Evolutionary conservation across 2,797 vertebrate genomes (phyloP), one percentile per base, ranked within the genome.

Genomic region (Hippopotamyrus pictus): DNA sequence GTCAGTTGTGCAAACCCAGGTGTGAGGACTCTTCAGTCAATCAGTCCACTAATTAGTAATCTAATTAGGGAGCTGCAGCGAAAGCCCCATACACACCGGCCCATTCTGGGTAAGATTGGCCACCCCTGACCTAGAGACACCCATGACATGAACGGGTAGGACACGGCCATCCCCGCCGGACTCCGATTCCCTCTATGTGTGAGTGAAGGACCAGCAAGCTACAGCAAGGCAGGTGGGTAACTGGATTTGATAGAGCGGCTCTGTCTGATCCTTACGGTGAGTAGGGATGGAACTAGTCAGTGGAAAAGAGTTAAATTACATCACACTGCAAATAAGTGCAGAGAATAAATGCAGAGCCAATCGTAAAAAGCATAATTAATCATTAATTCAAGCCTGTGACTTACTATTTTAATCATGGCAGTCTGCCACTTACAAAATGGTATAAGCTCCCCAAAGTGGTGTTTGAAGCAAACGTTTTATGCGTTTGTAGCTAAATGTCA

Each of bases 401-500:
- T 82, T 82, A 46, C 41, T 82, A 82, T 82, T 37, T 82, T 82
- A 82, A 82, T 82, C 33, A 82, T 37, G 76, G 76, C 76, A 44
- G 76, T 44, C 41, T 37, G 76, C 41, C 76, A 37, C 41, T 82
- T 17, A 17, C 25, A 44, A 37, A 84, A 51, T 6, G n/a, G n/a
- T n/a, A 46, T 37, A 79, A 8, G 33, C 73, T 79, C 33, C 41
- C 79, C 33, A 48, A 76, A 73, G 11, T 51, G 65, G 7, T 29
- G 83, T 37, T 37, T 76, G n/a, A 86, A 86, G 5, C 11, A 48
- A 86, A 88, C 3, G 33, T 25, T 53, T 46, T 33, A 11, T 51
- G 12, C 3, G 1, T n/a, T 65, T 88, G 46, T n/a, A 87, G 48
- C 29, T 69, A 50, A 14, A 25, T 48, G 87, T 88, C 46, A 88